Base-by-base conservation (phyloP, 2,113 vertebrate genomes). In the Psilopsiagon aurifrons region DNA sequence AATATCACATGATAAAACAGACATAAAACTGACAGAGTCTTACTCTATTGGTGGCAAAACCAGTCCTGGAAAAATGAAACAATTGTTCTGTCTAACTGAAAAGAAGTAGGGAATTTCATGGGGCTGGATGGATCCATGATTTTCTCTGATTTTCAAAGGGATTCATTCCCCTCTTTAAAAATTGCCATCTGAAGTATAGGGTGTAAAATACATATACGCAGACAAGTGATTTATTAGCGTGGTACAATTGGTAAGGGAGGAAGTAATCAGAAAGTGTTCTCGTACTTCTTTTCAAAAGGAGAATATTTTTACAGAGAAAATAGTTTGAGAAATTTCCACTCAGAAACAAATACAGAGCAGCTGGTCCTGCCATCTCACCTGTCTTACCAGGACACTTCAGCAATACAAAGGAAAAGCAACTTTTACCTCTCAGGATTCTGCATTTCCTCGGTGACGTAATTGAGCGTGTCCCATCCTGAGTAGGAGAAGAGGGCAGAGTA, bases 401-500 rank as follows among this genome's bases (percentile, higher is more conserved):
- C 1, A 1, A 33, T 75, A 35, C 57, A 55, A 67, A 43, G 46
- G 35, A 70, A 92, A 59, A 86, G 22, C 44, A 52, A 1, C 4
- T 3, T 64, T 82, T 95, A 99, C 98, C 98, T 98, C 75, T 99
- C 76, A 7, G 98, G 98, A 70, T 99, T 98, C 97, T 98, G 81
- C 95, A 99, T 99, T 95, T 99, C 98, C 93, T 99, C 98, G 0
- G 99, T 99, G 81, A 99, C 98, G 12, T 98, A 99, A 97, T 99
- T 99, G 90, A 99, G 98, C 0, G 98, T 99, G 83, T 99, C 98
- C 99, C 98, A 99, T 71, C 99, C 98, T 0, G 98, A 98, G 96
- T 98, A 99, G 93, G 99, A 99, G 97, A 98, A 99, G 57, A 99
- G 98, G n/a, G 99, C 99, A 2, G 98, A 98, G 95, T 99, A 99